phyloP scores from a whole-genome alignment of 2,113 vertebrate species.

The Crotalus viridis region DNA sequence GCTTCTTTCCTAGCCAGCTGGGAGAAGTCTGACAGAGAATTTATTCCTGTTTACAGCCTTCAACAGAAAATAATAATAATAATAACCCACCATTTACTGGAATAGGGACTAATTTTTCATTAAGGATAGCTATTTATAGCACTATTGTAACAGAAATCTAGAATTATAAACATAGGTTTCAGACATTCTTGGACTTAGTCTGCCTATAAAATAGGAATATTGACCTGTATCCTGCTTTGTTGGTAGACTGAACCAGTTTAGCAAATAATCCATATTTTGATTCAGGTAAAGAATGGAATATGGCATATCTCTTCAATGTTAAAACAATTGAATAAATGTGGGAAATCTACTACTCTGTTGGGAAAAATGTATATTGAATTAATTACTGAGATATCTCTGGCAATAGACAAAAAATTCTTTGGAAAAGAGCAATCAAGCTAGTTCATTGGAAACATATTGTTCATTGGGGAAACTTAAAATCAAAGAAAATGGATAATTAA shows the following conservation, averaged over 20 bases:
- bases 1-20: not conserved
- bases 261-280: not conserved
- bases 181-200: not conserved
- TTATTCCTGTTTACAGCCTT: not conserved
- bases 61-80: not conserved
- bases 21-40: not conserved
- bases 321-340: not conserved
- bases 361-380: constrained; percentile 5
- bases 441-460: not conserved
- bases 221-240: not conserved
- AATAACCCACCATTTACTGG: not conserved
- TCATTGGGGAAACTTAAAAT: not conserved
- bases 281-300: not conserved
- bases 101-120: not conserved
- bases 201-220: not conserved
- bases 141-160: not conserved
- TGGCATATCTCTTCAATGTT: not conserved
- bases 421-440: not conserved
- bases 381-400: not conserved
- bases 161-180: not conserved
- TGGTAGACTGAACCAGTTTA: not conserved
- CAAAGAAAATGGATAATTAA: not conserved
- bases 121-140: not conserved
- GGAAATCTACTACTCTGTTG: not conserved
- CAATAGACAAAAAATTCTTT: not conserved